Base-by-base conservation (phyloP, 1,140 invertebrate species). In the Drosophila sturtevanti region DNA sequence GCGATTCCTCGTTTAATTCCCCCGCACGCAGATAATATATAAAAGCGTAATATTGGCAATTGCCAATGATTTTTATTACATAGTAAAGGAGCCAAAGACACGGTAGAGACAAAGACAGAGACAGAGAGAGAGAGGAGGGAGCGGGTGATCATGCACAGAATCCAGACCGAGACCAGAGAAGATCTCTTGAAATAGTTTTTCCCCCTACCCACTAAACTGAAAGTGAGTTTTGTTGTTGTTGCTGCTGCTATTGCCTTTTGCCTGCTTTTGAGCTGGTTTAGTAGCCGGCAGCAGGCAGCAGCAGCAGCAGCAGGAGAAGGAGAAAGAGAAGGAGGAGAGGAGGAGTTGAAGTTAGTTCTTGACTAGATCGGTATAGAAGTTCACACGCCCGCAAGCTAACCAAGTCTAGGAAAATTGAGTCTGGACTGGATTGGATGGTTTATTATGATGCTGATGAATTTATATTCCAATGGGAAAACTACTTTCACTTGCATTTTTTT, bases 41-140 rank as follows among this genome's bases (percentile, higher is more conserved):
- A 74, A 74, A 77, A 89, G 85, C 85, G 80, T 89, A 89, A 89
- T 89, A 89, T 89, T 75, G 84, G 79, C 84, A 89, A 89, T 89
- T 84, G 84, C 69, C 84, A 89, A 89, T 89, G 84, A 89, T 89
- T 89, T 89, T 89, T 89, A 89, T 89, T 89, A 89, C 84, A 77
- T 72, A 68, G 67, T 54, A 24, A 11, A 54, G 37, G 11, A 21
- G 52, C n/a, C n/a, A 38, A 52, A 27, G 52, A 24, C 44, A 38
- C n/a, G n/a, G 38, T 41, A 48, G 48, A 41, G 51, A 24, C 35
- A 51, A 37, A 59, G 10, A 31, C 4, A 34, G 24, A 22, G 55
- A 14, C 11, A 68, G 34, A 48, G 12, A 5, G 1, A 14, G 38
- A 41, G 14, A n/a, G 73, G 34, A 48, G 12, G n/a, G 1, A 14